A percentile compares a stretch with the other conserved stretches of the same genome.
These are phyloP conservation scores for Drepana falcataria DNA, from an alignment of 2,888 invertebrate species.

Conservation along the genomic window DNA sequence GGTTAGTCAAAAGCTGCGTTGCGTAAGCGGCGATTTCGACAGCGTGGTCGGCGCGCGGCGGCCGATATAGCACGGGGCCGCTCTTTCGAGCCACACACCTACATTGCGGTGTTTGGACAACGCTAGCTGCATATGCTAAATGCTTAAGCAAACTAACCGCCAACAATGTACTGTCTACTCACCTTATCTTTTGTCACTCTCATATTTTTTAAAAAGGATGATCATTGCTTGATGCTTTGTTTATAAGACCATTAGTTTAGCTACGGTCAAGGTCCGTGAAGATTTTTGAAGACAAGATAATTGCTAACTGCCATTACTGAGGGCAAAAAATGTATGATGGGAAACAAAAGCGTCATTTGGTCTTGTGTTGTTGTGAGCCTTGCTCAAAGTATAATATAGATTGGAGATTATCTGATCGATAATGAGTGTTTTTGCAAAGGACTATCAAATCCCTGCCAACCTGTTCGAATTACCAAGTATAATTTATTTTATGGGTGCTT, in stretches of 20 bases:
- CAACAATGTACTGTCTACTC: slow-evolving; percentile 39
- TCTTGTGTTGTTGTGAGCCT: neutral
- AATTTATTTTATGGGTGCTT: too few relatives aligned
- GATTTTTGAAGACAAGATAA: slow-evolving; percentile 5
- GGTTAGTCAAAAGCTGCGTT: slow-evolving; percentile 60
- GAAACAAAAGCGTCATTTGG: neutral
- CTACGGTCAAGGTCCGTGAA: slow-evolving; percentile 24
- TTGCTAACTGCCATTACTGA: neutral
- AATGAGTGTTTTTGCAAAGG: too few relatives aligned
- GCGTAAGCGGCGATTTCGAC: slow-evolving; percentile 66
- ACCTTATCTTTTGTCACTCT: slow-evolving; percentile 46
- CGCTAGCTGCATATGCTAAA: slow-evolving; percentile 57
- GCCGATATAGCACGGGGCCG: slow-evolving; percentile 74
- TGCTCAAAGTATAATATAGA: too few relatives aligned
- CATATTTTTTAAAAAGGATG: slow-evolving; percentile 17
- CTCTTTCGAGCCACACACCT: slow-evolving; percentile 63
- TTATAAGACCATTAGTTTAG: slow-evolving; percentile 10
- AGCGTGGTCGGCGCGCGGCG: slow-evolving; percentile 50
- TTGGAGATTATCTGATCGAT: too few relatives aligned
- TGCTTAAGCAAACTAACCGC: slow-evolving; percentile 49
- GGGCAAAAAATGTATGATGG: slow-evolving; percentile 1
- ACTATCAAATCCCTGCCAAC: too few relatives aligned
- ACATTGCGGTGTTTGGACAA: slow-evolving; percentile 59
- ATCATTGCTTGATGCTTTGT: slow-evolving; percentile 12
- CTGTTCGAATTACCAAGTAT: too few relatives aligned